Base-by-base conservation (phyloP, 2,888 invertebrate species). In the Mythimna albipuncta region DNA sequence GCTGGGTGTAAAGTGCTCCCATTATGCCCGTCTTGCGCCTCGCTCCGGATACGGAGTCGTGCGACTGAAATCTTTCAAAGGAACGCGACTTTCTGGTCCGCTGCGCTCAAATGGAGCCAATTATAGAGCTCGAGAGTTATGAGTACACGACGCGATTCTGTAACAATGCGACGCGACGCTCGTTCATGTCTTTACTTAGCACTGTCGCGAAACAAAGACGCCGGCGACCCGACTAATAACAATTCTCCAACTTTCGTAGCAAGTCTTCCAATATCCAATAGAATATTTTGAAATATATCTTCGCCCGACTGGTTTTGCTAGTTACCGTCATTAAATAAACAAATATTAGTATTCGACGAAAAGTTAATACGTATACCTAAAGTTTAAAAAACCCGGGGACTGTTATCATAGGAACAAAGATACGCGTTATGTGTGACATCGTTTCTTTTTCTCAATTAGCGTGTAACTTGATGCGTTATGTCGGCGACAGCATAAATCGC, bases 1-100 rank as follows among this genome's bases (percentile, higher is more conserved):
- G 93, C 91, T 89, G 94, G 92, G 94, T 89, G 94, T 94, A 95
- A 96, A 96, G 96, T 96, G 95, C 93, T 93, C 91, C 95, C 95
- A 95, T 96, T 96, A 95, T 91, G 84, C 89, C 88, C 90, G 85
- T 83, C 88, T 87, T 85, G 77, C 87, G 76, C 85, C 84, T 81
- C 87, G 82, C 84, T 71, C 81, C 91, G 92, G 93, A 93, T 92
- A 85, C 89, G 88, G 83, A 86, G 85, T 88, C 89, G 87, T 85
- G 83, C 90, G 89, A 87, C 88, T 89, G 90, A 91, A 91, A 90
- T 91, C 89, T 87, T 87, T 90, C 94, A 95, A 95, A 95, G 94
- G 93, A 91, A 89, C 85, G 88, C 82, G 85, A 90, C 87, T 94
- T 95, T 96, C 94, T 93, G 93, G 91, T 90, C 90, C 91, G 89